Conservation (phyloP, 1,140 invertebrate genomes). For the Drosophila funebris region DNA sequence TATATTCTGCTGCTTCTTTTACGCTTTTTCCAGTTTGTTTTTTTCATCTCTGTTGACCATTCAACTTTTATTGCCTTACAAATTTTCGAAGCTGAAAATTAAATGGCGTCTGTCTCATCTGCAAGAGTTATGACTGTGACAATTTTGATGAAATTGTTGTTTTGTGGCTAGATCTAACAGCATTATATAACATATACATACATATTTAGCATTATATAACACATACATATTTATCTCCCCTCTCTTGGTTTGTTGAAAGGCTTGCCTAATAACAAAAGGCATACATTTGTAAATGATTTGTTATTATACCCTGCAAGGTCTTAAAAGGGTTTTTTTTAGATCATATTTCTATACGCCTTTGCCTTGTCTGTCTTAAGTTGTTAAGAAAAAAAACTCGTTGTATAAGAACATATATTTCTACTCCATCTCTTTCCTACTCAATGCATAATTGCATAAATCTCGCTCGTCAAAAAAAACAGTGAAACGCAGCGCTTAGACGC, state of each 20-base stretch:
- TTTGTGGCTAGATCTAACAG: neutral
- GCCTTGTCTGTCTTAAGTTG: no score
- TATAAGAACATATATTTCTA: no score
- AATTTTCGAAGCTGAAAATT: slow-evolving; percentile 24
- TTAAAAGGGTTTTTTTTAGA: neutral
- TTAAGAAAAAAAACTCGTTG: no score
- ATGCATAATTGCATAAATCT: no score
- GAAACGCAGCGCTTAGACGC: no score
- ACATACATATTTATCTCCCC: no score
- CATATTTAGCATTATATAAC: no score
- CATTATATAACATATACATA: no score
- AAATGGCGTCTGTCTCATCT: slow-evolving; percentile 36
- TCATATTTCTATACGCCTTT: no score
- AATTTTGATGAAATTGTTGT: slow-evolving; percentile 34
- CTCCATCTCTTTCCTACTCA: no score
- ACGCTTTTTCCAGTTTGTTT: slow-evolving; percentile 19
- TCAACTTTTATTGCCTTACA: slow-evolving; percentile 22
- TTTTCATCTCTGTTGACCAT: neutral
- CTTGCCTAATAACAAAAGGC: neutral
- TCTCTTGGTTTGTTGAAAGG: neutral
- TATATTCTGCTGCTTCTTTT: neutral
- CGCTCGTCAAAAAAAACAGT: no score
- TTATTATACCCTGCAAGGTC: neutral
- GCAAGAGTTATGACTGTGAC: slow-evolving; percentile 23
- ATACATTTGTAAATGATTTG: slow-evolving; percentile 25